These are phyloP conservation scores for Danaus plexippus DNA, from an alignment of 1,140 invertebrate genomes.

Conservation along the genomic window DNA sequence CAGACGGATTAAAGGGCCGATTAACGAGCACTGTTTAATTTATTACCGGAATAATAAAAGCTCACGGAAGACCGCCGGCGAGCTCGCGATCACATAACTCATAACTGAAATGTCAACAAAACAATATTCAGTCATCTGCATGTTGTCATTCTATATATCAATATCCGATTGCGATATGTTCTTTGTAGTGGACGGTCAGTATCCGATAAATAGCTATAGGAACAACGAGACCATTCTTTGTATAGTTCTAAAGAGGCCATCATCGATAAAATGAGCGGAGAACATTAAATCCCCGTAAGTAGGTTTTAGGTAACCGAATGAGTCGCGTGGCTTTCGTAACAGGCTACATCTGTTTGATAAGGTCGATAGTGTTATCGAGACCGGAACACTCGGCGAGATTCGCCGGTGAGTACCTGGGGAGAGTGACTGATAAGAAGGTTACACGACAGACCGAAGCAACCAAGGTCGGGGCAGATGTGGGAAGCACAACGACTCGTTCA, in stretches of 20 bases:
- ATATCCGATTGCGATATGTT: too few relatives aligned
- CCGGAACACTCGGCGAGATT: conserved; percentile 60
- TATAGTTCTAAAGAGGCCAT: too few relatives aligned
- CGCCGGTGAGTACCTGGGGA: conserved; percentile 45
- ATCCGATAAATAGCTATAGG: too few relatives aligned
- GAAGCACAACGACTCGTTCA: conserved; percentile 62
- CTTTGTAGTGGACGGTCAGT: too few relatives aligned
- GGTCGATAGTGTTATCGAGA: conserved; percentile 47
- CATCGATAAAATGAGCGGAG: too few relatives aligned
- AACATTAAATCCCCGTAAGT: too few relatives aligned
- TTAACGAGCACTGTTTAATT: conserved; percentile 66
- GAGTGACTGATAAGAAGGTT: conserved; percentile 64
- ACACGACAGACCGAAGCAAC: conserved; percentile 54
- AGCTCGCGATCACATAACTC: conserved; percentile 36
- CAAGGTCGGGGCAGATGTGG: conserved; percentile 68
- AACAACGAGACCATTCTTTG: too few relatives aligned
- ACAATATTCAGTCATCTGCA: conserved; percentile 14
- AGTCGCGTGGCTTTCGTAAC: conserved; percentile 18
- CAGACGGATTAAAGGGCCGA: conserved; percentile 66
- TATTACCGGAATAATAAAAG: conserved; percentile 66
- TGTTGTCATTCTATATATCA: background rate
- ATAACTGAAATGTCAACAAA: conserved; percentile 52
- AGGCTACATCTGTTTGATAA: conserved; percentile 37
- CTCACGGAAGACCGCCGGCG: conserved; percentile 42
- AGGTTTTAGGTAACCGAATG: conserved; percentile 1